Conservation (phyloP, 2,797 vertebrate genomes). For the Pseudochirops cupreus region DNA sequence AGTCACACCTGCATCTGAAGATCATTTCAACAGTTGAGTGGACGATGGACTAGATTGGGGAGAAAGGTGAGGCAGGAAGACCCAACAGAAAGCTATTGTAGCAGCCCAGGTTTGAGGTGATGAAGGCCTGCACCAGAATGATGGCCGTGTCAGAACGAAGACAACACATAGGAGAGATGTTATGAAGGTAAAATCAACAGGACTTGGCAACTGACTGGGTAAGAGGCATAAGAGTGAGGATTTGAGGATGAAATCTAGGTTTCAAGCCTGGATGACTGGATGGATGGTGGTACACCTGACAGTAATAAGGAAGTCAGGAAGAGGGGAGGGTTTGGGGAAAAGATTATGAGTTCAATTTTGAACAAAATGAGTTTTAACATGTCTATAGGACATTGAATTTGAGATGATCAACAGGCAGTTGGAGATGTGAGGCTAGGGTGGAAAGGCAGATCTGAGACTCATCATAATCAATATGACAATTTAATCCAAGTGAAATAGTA, state of each 20-base stretch:
- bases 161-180: background rate
- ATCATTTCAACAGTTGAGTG: background rate
- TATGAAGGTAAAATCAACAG: background rate
- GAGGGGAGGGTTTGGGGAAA: background rate
- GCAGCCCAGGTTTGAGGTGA: background rate
- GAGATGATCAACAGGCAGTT: background rate
- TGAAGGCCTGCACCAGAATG: background rate
- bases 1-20: background rate
- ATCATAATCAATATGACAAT: background rate
- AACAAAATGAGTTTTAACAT: background rate
- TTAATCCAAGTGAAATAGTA: background rate
- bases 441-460: background rate
- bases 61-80: background rate
- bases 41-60: background rate
- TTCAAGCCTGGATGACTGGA: background rate
- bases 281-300: background rate
- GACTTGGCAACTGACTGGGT: background rate
- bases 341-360: background rate
- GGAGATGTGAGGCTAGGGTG: background rate
- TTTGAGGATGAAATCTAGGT: background rate
- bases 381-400: background rate
- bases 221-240: background rate
- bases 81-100: background rate
- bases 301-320: background rate
- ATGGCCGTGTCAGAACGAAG: background rate